Conservation (phyloP, 2,113 vertebrate species). For the Lepidothrix coronata region DNA sequence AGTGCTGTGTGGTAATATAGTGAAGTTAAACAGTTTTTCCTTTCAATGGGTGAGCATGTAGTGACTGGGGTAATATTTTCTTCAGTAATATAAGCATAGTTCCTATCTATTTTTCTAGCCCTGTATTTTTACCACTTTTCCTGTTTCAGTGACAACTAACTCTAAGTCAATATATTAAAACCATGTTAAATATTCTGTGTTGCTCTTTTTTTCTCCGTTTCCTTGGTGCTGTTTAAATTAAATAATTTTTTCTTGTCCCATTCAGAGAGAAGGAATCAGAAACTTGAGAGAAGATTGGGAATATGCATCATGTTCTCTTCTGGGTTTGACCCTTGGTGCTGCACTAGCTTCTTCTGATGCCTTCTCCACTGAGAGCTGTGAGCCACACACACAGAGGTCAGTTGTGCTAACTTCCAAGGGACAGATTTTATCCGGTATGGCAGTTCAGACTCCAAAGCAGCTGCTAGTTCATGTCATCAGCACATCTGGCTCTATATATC, state of each 20-base stretch:
- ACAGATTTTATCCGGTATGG: background rate
- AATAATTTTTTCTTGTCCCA: background rate
- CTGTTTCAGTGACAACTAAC: background rate
- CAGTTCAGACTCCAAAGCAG: background rate
- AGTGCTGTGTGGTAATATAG: background rate
- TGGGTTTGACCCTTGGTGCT: background rate
- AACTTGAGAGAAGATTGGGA: background rate
- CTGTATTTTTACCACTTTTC: background rate
- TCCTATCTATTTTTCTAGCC: background rate
- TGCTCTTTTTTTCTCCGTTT: background rate
- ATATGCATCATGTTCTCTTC: background rate
- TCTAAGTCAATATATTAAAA: background rate
- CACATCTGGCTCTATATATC: background rate
- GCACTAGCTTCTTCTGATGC: background rate
- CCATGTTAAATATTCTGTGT: background rate
- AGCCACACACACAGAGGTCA: background rate
- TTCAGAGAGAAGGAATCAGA: background rate
- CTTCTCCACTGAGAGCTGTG: background rate
- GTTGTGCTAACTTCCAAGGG: background rate
- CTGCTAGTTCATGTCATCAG: conserved; percentile 4
- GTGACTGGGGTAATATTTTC: background rate
- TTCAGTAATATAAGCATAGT: background rate
- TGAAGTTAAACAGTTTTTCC: background rate
- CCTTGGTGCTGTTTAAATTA: background rate
- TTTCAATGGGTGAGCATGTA: background rate